Percentiles rank a stretch among this genome's conserved stretches.
phyloP scores from a whole-genome alignment of 2,113 vertebrate species.

The Xiphophorus couchianus region DNA sequence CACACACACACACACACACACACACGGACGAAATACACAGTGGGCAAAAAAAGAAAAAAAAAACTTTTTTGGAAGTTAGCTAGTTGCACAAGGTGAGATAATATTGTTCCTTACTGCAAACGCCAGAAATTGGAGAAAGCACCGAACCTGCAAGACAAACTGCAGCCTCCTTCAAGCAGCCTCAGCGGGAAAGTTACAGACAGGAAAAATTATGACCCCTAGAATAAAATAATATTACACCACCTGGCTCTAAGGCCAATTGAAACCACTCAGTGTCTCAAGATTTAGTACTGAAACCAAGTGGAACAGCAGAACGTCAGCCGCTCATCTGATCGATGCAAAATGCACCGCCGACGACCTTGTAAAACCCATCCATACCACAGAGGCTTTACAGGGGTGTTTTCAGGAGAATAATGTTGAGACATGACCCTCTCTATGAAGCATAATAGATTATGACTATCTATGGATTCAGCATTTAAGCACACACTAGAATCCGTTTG shows the following conservation, averaged over 20 bases:
- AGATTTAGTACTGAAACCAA: constrained; percentile 54
- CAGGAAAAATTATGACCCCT: constrained; percentile 54
- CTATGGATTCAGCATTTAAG: constrained; percentile 38
- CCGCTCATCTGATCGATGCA: constrained; percentile 42
- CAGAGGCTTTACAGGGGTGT: not conserved
- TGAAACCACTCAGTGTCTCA: constrained; percentile 46
- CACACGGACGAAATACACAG: not conserved
- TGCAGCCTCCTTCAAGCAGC: constrained; percentile 34
- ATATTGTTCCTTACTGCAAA: constrained; percentile 30
- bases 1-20: not conserved
- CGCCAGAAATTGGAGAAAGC: not conserved
- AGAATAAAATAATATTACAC: constrained; percentile 57
- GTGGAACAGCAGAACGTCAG: constrained; percentile 36
- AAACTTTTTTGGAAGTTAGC: not conserved
- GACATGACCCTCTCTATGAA: not conserved
- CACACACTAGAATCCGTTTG: constrained; percentile 1
- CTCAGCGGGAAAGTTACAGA: constrained; percentile 52
- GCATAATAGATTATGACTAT: not conserved
- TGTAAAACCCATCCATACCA: constrained; percentile 34
- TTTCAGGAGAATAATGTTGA: constrained; percentile 27
- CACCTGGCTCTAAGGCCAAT: constrained; percentile 38
- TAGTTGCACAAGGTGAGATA: constrained; percentile 36
- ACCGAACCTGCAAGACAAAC: constrained; percentile 42
- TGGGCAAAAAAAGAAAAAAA: too few relatives aligned
- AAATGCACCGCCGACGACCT: constrained; percentile 36